Base-by-base conservation (phyloP, 2,888 invertebrate species). In the Drosophila colorata region DNA sequence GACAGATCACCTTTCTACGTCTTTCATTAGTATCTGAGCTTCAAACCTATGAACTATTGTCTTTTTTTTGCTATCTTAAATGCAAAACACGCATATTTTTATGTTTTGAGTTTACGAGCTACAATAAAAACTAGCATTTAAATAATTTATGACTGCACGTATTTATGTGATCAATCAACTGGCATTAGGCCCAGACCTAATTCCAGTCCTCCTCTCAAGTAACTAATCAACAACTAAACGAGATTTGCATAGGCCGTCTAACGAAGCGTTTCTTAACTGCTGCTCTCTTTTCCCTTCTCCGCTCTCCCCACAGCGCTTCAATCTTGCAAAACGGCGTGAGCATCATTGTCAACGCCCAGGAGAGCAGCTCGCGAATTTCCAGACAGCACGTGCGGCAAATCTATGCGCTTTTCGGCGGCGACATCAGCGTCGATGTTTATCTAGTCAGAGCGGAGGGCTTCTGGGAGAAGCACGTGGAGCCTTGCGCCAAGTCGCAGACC, bases 401-500 rank as follows among this genome's bases (percentile, higher is more conserved):
- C 46, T 93, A 93, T 60, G 91, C 93, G 51, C 91, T 93, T 31
- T 92, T 94, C 57, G 93, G 93, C 73, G 87, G 89, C 87, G 92
- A 93, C 63, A 93, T 93, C 63, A 91, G 92, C 43, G 92, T 92
- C 74, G 93, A 93, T 57, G 92, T 94, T 73, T 93, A 96, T 83
- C 95, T 96, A 64, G 93, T 97, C 69, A 93, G 95, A 81, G 95
- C 95, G 23, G 96, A 96, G 87, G 95, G 95, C 47, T 95, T 96
- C 92, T 95, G 96, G 94, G 96, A 96, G 87, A 95, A 96, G 88
- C 95, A 95, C 87, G 95, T 96, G 46, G 95, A 95, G 89, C 94
- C 94, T 79, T 95, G 95, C 90, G 94, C 95, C 52, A 94, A 94
- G 78, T 93, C 94, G 2, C 93, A 94, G 71, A 93, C 93, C 74